Evolutionary conservation across 2,113 vertebrate species (phyloP).

Genomic region (Podocnemis expansa): DNA sequence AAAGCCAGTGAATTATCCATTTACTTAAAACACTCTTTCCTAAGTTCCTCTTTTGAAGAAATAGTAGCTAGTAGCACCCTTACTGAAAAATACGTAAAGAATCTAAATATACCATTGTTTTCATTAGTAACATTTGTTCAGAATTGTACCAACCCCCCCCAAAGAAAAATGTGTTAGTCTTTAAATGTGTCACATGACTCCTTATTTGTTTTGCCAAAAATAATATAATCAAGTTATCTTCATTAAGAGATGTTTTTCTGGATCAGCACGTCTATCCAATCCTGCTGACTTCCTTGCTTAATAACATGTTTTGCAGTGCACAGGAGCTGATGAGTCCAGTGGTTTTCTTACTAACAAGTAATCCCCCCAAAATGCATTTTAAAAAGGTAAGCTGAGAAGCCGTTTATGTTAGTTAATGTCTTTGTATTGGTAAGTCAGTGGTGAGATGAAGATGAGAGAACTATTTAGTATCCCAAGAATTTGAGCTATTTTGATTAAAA

Average conservation of each 20-base stretch:
- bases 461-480: neutral
- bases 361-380: neutral
- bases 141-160: no score
- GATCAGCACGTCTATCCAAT: neutral
- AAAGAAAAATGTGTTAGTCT: no score
- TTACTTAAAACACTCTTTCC: neutral
- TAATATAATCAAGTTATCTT: slow-evolving; percentile 37
- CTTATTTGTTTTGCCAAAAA: neutral
- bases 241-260: slow-evolving; percentile 25
- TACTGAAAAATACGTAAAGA: neutral
- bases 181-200: no score
- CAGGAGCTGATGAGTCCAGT: neutral
- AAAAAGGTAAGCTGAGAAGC: neutral
- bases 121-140: neutral
- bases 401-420: neutral
- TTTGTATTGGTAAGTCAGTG: neutral
- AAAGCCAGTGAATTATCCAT: neutral
- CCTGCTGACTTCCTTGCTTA: slow-evolving; percentile 13
- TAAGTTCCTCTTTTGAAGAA: accelerated
- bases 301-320: neutral
- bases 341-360: neutral
- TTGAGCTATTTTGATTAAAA: neutral
- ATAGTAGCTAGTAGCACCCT: neutral
- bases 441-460: neutral
- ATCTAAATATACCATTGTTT: neutral